phyloP scores from a whole-genome alignment of 92 coral and sea anemone species.

The Isaurus tuberculatus region DNA sequence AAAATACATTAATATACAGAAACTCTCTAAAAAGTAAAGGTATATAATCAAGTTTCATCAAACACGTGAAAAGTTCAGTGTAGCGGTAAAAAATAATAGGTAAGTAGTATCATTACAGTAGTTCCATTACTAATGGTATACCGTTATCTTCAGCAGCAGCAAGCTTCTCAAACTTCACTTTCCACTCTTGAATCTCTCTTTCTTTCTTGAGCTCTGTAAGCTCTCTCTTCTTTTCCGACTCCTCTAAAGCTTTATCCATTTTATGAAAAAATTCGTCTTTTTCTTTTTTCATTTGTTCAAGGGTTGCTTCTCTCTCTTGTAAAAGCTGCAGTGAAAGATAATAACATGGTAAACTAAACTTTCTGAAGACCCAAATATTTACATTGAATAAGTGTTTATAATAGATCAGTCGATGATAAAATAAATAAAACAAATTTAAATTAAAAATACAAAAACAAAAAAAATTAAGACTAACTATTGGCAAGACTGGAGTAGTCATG shows the following conservation, averaged over 20 bases:
- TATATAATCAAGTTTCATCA: too few relatives aligned
- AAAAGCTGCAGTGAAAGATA: slow-evolving; percentile 1
- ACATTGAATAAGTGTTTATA: neutral
- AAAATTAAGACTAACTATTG: too few relatives aligned
- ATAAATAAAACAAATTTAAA: too few relatives aligned
- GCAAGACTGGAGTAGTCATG: too few relatives aligned
- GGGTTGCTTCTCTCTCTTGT: slow-evolving; percentile 64
- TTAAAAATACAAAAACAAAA: too few relatives aligned
- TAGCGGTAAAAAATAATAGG: too few relatives aligned
- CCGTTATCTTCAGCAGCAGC: slow-evolving; percentile 74
- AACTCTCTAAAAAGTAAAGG: too few relatives aligned
- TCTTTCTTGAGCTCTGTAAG: slow-evolving; percentile 83
- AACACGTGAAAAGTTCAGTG: too few relatives aligned
- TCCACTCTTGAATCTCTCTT: slow-evolving; percentile 77
- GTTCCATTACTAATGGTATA: too few relatives aligned
- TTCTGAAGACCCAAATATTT: neutral
- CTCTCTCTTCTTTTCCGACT: slow-evolving; percentile 83
- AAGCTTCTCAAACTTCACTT: slow-evolving; percentile 73
- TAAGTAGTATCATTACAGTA: too few relatives aligned
- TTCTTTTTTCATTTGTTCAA: slow-evolving; percentile 82
- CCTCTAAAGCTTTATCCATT: slow-evolving; percentile 96
- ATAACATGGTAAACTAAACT: neutral
- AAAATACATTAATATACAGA: too few relatives aligned
- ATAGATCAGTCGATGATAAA: too few relatives aligned
- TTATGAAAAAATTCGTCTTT: slow-evolving; percentile 91